Base-by-base conservation (phyloP, 1,140 invertebrate genomes). In the Psix sp. region DNA sequence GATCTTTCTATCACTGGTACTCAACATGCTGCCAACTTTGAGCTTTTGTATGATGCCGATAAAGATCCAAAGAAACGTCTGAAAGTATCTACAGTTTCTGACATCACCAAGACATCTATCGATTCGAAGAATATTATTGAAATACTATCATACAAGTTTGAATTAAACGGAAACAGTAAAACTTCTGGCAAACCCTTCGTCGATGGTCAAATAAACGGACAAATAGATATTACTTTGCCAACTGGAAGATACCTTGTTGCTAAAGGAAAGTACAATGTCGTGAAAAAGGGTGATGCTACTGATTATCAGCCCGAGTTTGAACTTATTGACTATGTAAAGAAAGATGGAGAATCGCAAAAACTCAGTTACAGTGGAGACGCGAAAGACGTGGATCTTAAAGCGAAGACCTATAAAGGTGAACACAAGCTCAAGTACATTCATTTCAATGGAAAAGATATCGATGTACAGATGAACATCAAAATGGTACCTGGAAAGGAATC, bases 1-100 rank as follows among this genome's bases (percentile, higher is more conserved):
- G 90, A 91, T 2, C 74, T 91, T 0, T 89, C 87, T 3, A 89
- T 93, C 51, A 84, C 87, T 0, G 86, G 90, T 0, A 83, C 88
- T 16, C 83, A 89, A 1, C 90, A 90, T 70, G 89, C 90, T 26
- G 87, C 89, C 0, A 89, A 90, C 15, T 56, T 91, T 0, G 90
- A 90, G 20, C 13, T 94, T 1, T 89, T 88, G 40, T 90, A 91
- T 5, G 89, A 94, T 78, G 91, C 89, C n/a, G 89, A 91, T 9
- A 93, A 93, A 63, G 89, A 93, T 76, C 90, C 91, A 9, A 90
- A 80, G 36, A 90, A 92, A 39, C 91, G 91, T 67, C 65, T 94
- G 0, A 87, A 88, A 60, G 73, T 93, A 4, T 88, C 87, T n/a
- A 92, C 92, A 0, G 85, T 89, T 18, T 91, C 88, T 26, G 89